These are phyloP conservation scores for Melanostigma gelatinosum DNA, from an alignment of 2,113 vertebrate genomes.

Conservation along the genomic window DNA sequence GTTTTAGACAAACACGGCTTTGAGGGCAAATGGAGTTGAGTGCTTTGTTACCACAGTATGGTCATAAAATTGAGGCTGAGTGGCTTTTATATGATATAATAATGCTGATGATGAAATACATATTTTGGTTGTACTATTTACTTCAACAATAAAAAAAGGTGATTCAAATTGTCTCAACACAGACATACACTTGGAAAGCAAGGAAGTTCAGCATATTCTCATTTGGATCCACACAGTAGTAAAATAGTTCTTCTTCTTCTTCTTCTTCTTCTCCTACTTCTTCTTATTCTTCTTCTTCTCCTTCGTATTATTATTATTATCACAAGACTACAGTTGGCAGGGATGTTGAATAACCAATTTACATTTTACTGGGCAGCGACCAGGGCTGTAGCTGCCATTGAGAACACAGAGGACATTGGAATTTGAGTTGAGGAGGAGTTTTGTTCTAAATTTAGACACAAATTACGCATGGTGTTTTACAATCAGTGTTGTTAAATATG, in stretches of 20 bases:
- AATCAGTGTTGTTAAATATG: neutral
- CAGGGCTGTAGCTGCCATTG: neutral
- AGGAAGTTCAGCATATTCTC: neutral
- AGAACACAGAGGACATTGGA: neutral
- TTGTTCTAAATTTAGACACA: neutral
- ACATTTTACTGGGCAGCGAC: neutral
- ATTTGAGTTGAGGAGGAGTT: neutral
- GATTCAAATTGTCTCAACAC: neutral
- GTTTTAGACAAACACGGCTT: constrained; percentile 64
- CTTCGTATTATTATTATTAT: neutral
- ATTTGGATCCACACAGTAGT: neutral
- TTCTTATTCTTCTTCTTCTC: neutral
- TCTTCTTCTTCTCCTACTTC: too few species aligned
- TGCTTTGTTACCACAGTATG: constrained; percentile 28
- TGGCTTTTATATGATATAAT: constrained; percentile 33
- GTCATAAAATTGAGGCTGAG: constrained; percentile 15
- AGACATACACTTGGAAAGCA: neutral
- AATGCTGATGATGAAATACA: constrained; percentile 23
- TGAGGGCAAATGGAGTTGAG: constrained; percentile 60
- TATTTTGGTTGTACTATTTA: neutral
- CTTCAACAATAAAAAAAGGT: neutral
- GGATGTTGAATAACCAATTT: neutral
- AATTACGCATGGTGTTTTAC: neutral
- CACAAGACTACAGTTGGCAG: neutral
- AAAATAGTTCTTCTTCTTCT: neutral